These are phyloP conservation scores for Pluvialis apricaria DNA, from an alignment of 2,113 vertebrate genomes.

Conservation along the genomic window DNA sequence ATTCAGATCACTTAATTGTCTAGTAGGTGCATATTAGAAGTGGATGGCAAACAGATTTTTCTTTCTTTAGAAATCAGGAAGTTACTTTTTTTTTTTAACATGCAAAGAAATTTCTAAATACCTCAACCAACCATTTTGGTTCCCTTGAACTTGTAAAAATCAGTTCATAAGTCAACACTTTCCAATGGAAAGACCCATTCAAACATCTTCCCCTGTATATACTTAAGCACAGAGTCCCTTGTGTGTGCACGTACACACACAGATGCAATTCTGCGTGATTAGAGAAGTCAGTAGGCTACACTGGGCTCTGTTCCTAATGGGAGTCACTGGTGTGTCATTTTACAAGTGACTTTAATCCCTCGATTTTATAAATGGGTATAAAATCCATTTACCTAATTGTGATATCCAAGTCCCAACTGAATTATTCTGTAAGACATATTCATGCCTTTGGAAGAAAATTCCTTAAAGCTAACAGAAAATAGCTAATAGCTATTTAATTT, in stretches of 20 bases:
- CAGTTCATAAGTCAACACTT: not conserved
- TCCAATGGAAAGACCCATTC: not conserved
- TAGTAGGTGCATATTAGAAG: not conserved
- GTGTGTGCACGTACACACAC: not conserved
- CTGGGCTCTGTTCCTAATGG: not conserved
- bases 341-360: not conserved
- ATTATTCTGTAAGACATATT: not conserved
- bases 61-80: not conserved
- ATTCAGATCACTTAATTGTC: not conserved
- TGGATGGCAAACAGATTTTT: not conserved
- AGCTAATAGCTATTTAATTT: constrained; percentile 24
- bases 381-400: not conserved
- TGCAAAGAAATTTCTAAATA: not conserved
- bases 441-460: not conserved
- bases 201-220: not conserved
- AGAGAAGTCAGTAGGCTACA: not conserved
- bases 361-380: not conserved
- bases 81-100: not conserved
- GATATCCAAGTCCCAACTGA: not conserved
- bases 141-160: not conserved
- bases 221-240: not conserved
- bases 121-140: not conserved
- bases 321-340: not conserved
- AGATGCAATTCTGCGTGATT: not conserved
- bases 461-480: not conserved